A percentile compares a stretch with the other conserved stretches of the same genome.
phyloP scores from a whole-genome alignment of 2,888 invertebrate species.

The Caenorhabditis doughertyi region DNA sequence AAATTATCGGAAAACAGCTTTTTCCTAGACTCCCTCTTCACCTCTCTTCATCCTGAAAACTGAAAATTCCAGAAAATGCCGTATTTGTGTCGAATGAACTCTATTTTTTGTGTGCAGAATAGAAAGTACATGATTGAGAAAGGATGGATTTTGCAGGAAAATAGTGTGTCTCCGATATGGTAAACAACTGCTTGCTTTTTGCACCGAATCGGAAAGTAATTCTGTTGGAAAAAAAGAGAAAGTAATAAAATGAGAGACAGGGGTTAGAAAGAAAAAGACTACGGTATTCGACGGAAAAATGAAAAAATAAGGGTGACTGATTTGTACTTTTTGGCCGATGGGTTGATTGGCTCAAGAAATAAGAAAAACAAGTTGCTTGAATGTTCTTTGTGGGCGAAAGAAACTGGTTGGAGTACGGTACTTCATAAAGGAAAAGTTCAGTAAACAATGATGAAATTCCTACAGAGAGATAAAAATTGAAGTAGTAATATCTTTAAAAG shows the following conservation, averaged over 20 bases:
- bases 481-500: too few relatives aligned
- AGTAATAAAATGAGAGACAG: too few relatives aligned
- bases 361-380: neutral
- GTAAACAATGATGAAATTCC: neutral
- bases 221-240: neutral
- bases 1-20: too few relatives aligned
- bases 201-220: neutral
- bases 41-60: neutral
- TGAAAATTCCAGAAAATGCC: neutral
- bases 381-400: neutral
- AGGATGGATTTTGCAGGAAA: neutral
- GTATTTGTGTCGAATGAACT: neutral
- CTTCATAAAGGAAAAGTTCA: neutral
- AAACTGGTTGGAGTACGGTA: conserved; percentile 1
- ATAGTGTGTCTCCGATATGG: too few relatives aligned
- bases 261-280: too few relatives aligned
- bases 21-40: neutral
- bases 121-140: neutral
- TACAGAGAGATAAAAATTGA: neutral
- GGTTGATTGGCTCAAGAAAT: neutral
- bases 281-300: too few relatives aligned
- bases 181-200: conserved; percentile 7
- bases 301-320: too few relatives aligned
- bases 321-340: neutral
- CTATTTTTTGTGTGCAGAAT: neutral